Percentiles rank a stretch among this genome's conserved stretches.
phyloP scores from a whole-genome alignment of 2,797 vertebrate genomes.

The Acanthurus lineatus region DNA sequence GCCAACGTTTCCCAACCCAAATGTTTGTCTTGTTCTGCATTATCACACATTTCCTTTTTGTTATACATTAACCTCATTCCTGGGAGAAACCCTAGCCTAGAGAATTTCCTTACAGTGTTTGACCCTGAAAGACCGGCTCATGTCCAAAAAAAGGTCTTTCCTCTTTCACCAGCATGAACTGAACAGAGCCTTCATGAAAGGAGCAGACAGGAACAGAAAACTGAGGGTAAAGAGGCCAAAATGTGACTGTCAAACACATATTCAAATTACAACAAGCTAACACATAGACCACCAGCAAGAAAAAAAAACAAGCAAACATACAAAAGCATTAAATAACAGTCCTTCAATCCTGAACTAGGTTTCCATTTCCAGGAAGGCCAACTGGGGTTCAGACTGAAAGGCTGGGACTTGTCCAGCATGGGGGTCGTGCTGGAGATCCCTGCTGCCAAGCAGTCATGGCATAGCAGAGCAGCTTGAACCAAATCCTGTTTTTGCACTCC shows the following conservation, averaged over 20 bases:
- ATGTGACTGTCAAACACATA: background rate
- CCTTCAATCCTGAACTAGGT: background rate
- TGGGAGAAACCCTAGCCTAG: background rate
- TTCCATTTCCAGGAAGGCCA: conserved; percentile 1
- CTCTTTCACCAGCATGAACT: conserved; percentile 13
- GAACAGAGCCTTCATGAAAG: background rate
- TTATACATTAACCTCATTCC: conserved; percentile 27
- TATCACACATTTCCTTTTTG: conserved; percentile 11
- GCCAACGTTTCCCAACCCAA: background rate
- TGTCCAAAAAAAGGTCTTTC: conserved; percentile 3
- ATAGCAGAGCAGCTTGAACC: conserved; percentile 54
- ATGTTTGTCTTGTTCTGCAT: conserved; percentile 27
- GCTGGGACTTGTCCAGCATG: conserved; percentile 11
- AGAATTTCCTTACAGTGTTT: conserved; percentile 35
- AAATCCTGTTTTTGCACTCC: conserved; percentile 35
- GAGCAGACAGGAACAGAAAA: conserved; percentile 11
- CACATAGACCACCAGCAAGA: background rate
- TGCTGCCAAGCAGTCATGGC: conserved; percentile 43
- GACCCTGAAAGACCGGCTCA: conserved; percentile 22
- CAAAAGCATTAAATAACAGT: too few relatives aligned
- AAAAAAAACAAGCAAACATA: too few relatives aligned
- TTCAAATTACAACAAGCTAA: background rate
- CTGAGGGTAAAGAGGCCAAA: background rate
- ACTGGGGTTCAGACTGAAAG: background rate
- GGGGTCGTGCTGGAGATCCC: conserved; percentile 11